A percentile compares a stretch with the other conserved stretches of the same genome.
Conservation (phyloP, 2,113 vertebrate genomes). For the Parotia lawesii region DNA sequence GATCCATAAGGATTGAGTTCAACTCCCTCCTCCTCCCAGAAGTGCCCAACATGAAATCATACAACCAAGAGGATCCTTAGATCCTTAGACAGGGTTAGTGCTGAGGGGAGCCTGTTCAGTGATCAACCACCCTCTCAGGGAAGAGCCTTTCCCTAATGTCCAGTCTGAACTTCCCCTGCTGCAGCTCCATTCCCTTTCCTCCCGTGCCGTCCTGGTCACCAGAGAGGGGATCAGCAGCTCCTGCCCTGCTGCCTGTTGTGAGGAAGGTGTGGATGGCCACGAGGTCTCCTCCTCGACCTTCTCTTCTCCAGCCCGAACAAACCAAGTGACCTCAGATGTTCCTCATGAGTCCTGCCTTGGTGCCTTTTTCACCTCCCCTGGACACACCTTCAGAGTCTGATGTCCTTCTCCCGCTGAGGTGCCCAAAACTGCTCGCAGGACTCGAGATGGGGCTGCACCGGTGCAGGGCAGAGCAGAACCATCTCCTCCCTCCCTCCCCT, state of each 20-base stretch:
- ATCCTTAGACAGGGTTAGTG: background rate
- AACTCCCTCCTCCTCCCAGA: background rate
- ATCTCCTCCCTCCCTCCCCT: background rate
- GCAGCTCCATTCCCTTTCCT: background rate
- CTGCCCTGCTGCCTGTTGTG: background rate
- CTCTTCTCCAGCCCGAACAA: background rate
- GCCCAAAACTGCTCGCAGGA: background rate
- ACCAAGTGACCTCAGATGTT: background rate
- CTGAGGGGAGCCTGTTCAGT: background rate
- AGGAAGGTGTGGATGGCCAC: too few species aligned
- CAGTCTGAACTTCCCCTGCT: background rate
- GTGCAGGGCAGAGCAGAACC: background rate
- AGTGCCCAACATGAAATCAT: rapidly evolving
- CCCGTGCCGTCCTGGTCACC: background rate
- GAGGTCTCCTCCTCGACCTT: background rate
- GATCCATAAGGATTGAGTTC: background rate
- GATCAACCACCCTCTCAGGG: background rate
- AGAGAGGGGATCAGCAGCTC: background rate
- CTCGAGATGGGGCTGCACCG: background rate
- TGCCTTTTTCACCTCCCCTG: background rate
- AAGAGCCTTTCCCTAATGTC: background rate
- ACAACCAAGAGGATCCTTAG: too few species aligned
- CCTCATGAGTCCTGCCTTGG: rapidly evolving
- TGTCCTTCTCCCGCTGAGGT: background rate
- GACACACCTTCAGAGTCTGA: rapidly evolving